Percentiles rank a stretch among this genome's conserved stretches.
Evolutionary conservation across 2,888 invertebrate species (phyloP).

Genomic region (Drosophila phalerata): DNA sequence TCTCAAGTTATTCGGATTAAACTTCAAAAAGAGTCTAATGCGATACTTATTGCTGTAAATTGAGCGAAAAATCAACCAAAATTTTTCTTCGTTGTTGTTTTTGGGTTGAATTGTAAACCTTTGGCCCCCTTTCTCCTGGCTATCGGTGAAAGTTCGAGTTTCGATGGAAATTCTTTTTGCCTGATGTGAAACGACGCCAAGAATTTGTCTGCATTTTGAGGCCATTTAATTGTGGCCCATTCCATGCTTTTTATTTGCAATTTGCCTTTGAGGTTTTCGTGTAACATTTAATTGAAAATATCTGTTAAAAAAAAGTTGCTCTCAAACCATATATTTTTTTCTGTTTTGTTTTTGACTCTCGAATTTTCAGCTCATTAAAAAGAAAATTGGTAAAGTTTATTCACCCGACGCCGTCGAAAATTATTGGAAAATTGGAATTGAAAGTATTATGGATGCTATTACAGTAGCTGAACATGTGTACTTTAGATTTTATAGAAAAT

Average conservation of each 20-base stretch:
- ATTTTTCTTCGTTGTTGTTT: constrained; percentile 30
- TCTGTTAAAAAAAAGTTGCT: constrained; percentile 56
- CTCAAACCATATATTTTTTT: constrained; percentile 17
- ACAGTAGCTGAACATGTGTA: background rate
- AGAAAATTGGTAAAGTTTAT: constrained; percentile 37
- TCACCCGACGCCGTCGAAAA: constrained; percentile 11
- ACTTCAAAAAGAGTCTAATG: constrained; percentile 60
- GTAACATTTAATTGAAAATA: constrained; percentile 72
- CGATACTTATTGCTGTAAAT: constrained; percentile 42
- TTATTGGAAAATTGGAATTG: constrained; percentile 36
- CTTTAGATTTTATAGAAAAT: background rate
- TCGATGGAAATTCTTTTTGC: constrained; percentile 61
- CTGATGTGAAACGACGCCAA: constrained; percentile 55
- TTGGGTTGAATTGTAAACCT: constrained; percentile 58
- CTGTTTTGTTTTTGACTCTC: constrained; percentile 17
- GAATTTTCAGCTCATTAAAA: constrained; percentile 68
- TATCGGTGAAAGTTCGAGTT: constrained; percentile 32
- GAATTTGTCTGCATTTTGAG: constrained; percentile 62
- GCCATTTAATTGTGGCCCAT: constrained; percentile 52
- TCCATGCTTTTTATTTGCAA: constrained; percentile 54
- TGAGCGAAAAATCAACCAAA: constrained; percentile 29
- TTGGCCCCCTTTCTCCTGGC: constrained; percentile 8
- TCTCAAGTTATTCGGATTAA: constrained; percentile 44
- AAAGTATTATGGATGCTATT: constrained; percentile 2
- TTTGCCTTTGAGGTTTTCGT: constrained; percentile 77